Conservation (phyloP, 2,113 vertebrate species). For the Pholis gunnellus region DNA sequence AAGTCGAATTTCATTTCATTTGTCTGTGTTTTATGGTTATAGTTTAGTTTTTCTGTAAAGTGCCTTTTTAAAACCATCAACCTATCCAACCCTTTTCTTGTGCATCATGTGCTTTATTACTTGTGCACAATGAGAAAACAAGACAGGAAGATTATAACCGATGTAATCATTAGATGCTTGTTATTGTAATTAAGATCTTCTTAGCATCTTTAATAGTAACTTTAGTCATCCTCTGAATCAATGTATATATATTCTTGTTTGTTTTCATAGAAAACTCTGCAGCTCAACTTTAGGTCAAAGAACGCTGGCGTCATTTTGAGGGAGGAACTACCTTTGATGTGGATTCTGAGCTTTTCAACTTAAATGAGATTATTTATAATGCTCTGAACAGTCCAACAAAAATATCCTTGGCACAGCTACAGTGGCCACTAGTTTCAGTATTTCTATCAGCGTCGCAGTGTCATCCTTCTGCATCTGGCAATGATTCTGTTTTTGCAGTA, state of each 20-base stretch:
- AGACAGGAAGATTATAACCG: neutral
- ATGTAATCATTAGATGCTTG: neutral
- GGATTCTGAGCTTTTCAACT: conserved; percentile 33
- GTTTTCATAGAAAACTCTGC: conserved; percentile 3
- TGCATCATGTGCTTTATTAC: neutral
- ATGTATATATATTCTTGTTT: conserved; percentile 8
- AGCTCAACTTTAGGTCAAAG: conserved; percentile 27
- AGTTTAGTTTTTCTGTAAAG: neutral
- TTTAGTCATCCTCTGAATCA: neutral
- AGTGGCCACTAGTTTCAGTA: neutral
- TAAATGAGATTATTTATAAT: conserved; percentile 43
- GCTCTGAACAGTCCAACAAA: neutral
- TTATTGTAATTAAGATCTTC: conserved; percentile 28
- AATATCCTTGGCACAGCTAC: neutral
- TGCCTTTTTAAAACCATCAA: neutral
- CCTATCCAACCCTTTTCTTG: neutral
- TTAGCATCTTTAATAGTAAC: conserved; percentile 24
- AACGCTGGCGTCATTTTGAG: conserved; percentile 10
- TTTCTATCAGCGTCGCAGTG: neutral
- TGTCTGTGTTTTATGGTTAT: neutral
- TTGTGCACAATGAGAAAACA: neutral
- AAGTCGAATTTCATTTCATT: neutral
- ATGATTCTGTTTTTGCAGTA: conserved; percentile 2
- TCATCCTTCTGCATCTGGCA: neutral
- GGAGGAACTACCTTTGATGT: conserved; percentile 44